Base-by-base conservation (phyloP, 2,797 vertebrate genomes). In the Leptodactylus fallax region DNA sequence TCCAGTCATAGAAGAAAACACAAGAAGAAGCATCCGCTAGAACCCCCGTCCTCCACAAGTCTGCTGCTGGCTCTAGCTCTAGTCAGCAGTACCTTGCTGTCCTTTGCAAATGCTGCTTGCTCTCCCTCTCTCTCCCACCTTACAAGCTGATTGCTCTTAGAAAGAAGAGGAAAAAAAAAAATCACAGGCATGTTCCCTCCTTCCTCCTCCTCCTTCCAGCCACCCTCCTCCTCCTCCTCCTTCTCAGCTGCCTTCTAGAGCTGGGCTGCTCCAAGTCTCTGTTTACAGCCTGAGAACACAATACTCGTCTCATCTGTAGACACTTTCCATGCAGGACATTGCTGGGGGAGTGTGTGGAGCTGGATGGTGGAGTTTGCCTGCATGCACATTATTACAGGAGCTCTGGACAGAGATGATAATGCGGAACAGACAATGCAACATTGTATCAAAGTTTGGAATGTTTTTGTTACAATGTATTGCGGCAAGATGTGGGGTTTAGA, bases 101-200 rank as follows among this genome's bases (percentile, higher is more conserved):
- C 82, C 60, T 56, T 58, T 63, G 49, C 55, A 16, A 36, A 56
- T 81, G 67, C 88, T 79, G 79, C 71, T 45, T 63, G 51, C 60
- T 80, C 84, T 89, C 71, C 25, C 71, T 45, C 49, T 45, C 49
- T 79, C 79, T 86, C 79, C 71, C 83, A 89, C 88, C 88, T 89
- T 89, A 65, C 84, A 86, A 81, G 79, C 79, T 82, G 79, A 89
- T 89, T 86, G 88, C 84, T 82, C 88, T 85, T 89, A 74, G 88
- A 86, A 83, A 86, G 71, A 88, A 88, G 61, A 76, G 55, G 81
- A 76, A 60, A 58, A 81, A 58, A 81, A 83, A 83, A 55, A 76
- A 45, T 36, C 84, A n/a, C 71, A 79, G 74, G 81, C 71, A 89
- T 77, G 79, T 80, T 85, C 82, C 83, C 78, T 88, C 82, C 83